Base-by-base conservation (phyloP, 1,140 invertebrate genomes). In the Scaptomyza graminum region DNA sequence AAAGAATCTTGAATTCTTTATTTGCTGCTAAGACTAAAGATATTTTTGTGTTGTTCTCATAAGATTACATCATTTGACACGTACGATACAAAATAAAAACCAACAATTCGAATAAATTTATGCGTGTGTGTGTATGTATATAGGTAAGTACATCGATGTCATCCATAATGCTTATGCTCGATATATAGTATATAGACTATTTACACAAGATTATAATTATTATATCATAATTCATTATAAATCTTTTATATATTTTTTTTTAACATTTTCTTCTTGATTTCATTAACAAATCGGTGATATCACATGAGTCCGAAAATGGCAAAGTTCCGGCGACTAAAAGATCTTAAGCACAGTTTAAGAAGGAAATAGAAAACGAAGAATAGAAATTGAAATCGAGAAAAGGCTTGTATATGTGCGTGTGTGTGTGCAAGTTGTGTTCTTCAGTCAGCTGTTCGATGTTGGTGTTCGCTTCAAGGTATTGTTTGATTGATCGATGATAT, bases 241-340 rank as follows among this genome's bases (percentile, higher is more conserved):
- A 56, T 43, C 60, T 70, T 81, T 77, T 63, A 46, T 69, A 34
- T 34, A 34, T 50, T 74, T 74, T 84, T 90, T 82, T 75, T 80
- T 80, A 56, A 74, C 66, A 90, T 87, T 90, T 85, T 85, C 69
- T 72, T 78, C 65, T 83, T 73, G 68, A 71, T 79, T 79, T 77
- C 81, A 76, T 81, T 90, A 74, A 76, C 68, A 80, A 83, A 87
- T 76, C 82, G 84, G 81, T 81, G 82, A 90, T 91, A 91, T 91
- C 90, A 91, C 90, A 91, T 90, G 82, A 87, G 79, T 84, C 89
- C 90, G 85, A 91, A 88, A 91, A 90, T 90, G 82, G 75, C 85
- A 90, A 75, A 81, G 82, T 90, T 91, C 76, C 90, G 90, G 85
- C 90, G 90, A 90, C 89, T 89, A 89, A 90, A 76, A 89, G 71